These are phyloP conservation scores for Cyphomyrus plagiostoma DNA, from an alignment of 2,113 vertebrate species.

Conservation along the genomic window DNA sequence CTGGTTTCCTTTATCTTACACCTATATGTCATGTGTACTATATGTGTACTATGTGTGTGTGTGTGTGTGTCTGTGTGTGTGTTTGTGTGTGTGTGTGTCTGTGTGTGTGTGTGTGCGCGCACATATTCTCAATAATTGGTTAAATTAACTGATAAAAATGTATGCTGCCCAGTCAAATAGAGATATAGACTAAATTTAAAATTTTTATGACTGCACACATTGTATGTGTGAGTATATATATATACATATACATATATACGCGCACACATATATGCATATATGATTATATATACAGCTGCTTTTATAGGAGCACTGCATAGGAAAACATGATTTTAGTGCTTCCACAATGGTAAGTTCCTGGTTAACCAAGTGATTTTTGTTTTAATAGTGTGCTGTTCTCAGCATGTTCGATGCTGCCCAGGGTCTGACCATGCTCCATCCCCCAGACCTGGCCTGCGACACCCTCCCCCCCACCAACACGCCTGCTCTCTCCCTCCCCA, in stretches of 20 bases:
- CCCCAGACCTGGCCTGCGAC: background rate
- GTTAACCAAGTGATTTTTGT: background rate
- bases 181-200: background rate
- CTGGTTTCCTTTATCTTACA: background rate
- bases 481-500: conserved; percentile 41
- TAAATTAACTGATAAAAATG: background rate
- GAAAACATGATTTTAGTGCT: background rate
- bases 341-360: background rate
- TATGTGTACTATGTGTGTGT: background rate
- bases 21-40: background rate
- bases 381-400: no score
- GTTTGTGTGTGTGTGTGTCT: background rate
- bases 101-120: background rate
- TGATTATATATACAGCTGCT: background rate
- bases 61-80: background rate
- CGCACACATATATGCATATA: background rate
- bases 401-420: background rate
- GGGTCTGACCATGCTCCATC: background rate
- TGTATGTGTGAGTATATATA: background rate
- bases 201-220: background rate
- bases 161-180: background rate
- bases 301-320: background rate
- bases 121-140: background rate
- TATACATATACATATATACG: background rate
- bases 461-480: background rate